Evolutionary conservation across 2,797 vertebrate species (phyloP), one percentile per base, ranked within the genome.

Genomic region (Micromesistius poutassou): DNA sequence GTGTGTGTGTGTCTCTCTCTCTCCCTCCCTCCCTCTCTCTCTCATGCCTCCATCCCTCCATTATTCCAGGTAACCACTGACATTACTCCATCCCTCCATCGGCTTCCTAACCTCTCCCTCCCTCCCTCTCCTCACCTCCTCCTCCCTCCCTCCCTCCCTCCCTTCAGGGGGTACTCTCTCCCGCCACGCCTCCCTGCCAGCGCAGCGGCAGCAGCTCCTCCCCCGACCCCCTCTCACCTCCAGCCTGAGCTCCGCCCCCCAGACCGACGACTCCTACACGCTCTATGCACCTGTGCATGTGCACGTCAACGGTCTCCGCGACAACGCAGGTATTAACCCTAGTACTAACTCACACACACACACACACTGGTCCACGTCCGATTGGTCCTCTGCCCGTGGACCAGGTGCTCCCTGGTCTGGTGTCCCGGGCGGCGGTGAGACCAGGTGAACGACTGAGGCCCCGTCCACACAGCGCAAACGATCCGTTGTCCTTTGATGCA

Each of bases 161-260:
- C 92, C 92, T 91, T 81, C 92, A 96, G 95, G 95, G 92, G 93
- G 94, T 91, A 91, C 93, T 83, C 92, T 97, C 9, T 95, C 94
- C 84, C 95, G 96, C 0, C 94, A 95, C 84, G 89, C 93, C 87
- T 93, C 94, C 70, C 91, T 95, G 72, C 95, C 95, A 82, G 66
- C 80, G 68, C 95, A 95, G 62, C 95, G 94, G 86, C 95, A 93
- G 85, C 96, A 95, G 87, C 92, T 93, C 85, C 91, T 95, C 83
- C 90, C 95, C 12, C 95, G 95, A 93, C 87, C 91, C 73, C 94
- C 90, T 82, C 90, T 87, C 78, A 82, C 87, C 86, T 89, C 83
- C 86, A 85, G 91, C 80, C 86, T 93, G n/a, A 93, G 90, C 86
- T 90, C 91, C 0, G 89, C 90, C 82, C 90, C 92, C 35, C 86